phyloP scores from a whole-genome alignment of 2,797 vertebrate genomes.

The Darevskia nairensis region DNA sequence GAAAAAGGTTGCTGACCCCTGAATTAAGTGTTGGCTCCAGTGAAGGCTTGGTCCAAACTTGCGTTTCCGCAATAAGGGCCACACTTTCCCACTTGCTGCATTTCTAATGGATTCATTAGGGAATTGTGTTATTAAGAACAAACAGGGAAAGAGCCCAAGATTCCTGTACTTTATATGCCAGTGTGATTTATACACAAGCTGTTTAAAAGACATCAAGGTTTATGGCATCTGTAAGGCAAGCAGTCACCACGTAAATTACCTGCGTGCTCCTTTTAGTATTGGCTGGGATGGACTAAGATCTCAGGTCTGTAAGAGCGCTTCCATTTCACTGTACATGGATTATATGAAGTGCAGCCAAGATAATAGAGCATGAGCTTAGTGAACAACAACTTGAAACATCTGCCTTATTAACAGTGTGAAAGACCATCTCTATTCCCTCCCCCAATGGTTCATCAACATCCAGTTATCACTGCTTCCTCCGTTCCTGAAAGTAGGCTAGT shows the following conservation, averaged over 20 bases:
- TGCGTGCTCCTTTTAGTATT: not conserved
- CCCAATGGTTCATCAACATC: not conserved
- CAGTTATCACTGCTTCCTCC: not conserved
- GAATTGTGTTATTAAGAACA: not conserved
- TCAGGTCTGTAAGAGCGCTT: not conserved
- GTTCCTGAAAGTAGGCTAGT: not conserved
- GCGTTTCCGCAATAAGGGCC: not conserved
- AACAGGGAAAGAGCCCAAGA: not conserved
- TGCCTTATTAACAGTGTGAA: not conserved
- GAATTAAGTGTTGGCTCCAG: not conserved
- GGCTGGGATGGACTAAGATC: rapidly evolving
- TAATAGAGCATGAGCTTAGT: not conserved
- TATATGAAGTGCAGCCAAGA: not conserved
- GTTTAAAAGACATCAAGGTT: not conserved
- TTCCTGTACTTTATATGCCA: not conserved
- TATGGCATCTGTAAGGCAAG: not conserved
- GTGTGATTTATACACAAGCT: not conserved
- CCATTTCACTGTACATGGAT: not conserved
- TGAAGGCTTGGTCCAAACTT: not conserved
- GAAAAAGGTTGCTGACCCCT: no score
- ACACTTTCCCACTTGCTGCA: not conserved
- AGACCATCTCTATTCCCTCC: not conserved
- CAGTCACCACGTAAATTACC: not conserved
- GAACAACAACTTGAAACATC: not conserved
- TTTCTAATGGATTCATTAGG: not conserved